These are phyloP conservation scores for Octodonta nipae DNA, from an alignment of 2,888 invertebrate genomes.

Conservation along the genomic window DNA sequence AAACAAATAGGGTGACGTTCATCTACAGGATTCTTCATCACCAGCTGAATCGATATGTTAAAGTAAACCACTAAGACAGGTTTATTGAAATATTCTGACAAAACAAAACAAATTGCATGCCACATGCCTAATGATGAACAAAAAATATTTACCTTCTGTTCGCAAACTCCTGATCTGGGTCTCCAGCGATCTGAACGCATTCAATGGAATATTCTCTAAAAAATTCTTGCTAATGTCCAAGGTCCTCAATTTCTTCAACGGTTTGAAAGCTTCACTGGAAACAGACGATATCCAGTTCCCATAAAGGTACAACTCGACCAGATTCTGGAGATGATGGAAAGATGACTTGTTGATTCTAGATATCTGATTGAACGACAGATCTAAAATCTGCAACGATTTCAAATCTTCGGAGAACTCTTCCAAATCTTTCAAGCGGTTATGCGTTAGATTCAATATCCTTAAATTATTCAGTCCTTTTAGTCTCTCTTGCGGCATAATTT, in stretches of 20 bases:
- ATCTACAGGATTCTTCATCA: too few species aligned
- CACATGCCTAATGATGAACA: too few species aligned
- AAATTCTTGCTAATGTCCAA: constrained; percentile 75
- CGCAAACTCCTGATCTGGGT: constrained; percentile 65
- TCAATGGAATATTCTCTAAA: constrained; percentile 65
- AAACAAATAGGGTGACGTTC: too few species aligned
- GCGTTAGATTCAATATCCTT: constrained; percentile 66
- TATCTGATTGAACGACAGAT: constrained; percentile 72
- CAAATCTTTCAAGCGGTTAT: constrained; percentile 66
- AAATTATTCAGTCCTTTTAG: constrained; percentile 64
- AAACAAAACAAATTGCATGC: too few species aligned
- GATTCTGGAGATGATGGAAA: constrained; percentile 61
- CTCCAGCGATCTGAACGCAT: constrained; percentile 64
- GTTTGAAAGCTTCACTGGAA: constrained; percentile 64
- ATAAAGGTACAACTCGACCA: constrained; percentile 64
- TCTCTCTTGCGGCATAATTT: constrained; percentile 70
- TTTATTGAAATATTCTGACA: too few species aligned
- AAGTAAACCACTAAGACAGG: too few species aligned
- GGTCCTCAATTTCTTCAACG: constrained; percentile 57
- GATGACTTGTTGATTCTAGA: constrained; percentile 60
- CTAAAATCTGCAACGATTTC: constrained; percentile 62
- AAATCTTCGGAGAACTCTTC: constrained; percentile 72
- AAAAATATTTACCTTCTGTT: constrained; percentile 72
- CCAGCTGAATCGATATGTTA: too few species aligned
- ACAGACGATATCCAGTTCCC: constrained; percentile 72